Evolutionary conservation across 2,888 invertebrate species (phyloP).

Genomic region (Sinopyrophorus schimmeli): DNA sequence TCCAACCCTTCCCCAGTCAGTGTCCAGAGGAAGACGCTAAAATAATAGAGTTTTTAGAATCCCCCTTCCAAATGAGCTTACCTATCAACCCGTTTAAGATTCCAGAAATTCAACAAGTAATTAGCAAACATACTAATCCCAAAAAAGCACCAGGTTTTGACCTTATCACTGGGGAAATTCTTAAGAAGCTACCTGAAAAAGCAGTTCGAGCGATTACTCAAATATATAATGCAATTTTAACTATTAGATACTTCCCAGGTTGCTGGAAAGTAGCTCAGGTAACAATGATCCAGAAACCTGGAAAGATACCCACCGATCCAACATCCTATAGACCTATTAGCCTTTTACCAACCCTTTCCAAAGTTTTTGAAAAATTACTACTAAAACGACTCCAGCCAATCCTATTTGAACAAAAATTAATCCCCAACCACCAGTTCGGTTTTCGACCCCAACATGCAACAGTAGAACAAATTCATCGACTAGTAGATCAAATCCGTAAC

Average conservation of each 20-base stretch:
- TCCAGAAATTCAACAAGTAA: too few species aligned
- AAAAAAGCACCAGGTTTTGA: too few species aligned
- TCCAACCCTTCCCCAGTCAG: slow-evolving; percentile 2
- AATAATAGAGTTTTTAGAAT: slow-evolving; percentile 6
- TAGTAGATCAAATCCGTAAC: background rate
- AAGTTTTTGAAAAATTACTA: slow-evolving; percentile 6
- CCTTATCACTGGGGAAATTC: too few species aligned
- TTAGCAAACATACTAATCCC: too few species aligned
- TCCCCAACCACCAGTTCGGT: background rate
- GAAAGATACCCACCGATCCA: slow-evolving; percentile 1
- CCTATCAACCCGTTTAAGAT: slow-evolving; percentile 4
- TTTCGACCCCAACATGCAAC: background rate
- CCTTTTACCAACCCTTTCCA: slow-evolving; percentile 1
- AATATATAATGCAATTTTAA: slow-evolving; percentile 5
- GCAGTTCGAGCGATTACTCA: too few species aligned
- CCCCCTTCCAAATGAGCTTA: slow-evolving; percentile 9
- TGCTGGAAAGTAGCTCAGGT: slow-evolving; percentile 3
- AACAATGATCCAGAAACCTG: background rate
- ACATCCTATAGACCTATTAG: slow-evolving; percentile 5
- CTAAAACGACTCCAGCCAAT: background rate
- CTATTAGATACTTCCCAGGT: background rate
- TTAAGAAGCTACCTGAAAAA: too few species aligned
- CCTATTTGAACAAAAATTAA: background rate
- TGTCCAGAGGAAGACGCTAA: slow-evolving; percentile 1
- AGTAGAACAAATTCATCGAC: background rate